A percentile compares a stretch with the other conserved stretches of the same genome.
Evolutionary conservation across 53 echinoderm and acorn worm genomes (phyloP).

Genomic region (Luidia sarsii): DNA sequence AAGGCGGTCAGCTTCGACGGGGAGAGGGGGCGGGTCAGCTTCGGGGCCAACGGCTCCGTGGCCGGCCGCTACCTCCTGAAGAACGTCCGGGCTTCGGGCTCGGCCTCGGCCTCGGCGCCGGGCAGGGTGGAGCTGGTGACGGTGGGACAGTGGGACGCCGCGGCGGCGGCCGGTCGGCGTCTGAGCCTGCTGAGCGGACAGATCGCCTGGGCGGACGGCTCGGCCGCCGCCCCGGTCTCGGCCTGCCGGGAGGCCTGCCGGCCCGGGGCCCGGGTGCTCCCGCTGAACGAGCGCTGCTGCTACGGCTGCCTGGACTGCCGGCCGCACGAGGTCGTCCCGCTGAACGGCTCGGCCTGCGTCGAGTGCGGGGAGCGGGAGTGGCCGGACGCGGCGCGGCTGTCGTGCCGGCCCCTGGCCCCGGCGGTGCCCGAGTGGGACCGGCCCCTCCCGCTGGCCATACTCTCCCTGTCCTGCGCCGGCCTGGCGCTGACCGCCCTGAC

Average conservation of each 20-base stretch:
- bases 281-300: not conserved
- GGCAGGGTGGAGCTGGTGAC: not conserved
- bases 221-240: not conserved
- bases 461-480: not conserved
- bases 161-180: not conserved
- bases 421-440: not conserved
- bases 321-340: too few species aligned
- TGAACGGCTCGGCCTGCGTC: conserved; percentile 25
- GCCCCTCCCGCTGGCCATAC: not conserved
- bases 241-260: not conserved
- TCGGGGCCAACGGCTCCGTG: not conserved
- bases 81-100: too few species aligned
- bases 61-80: not conserved
- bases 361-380: conserved; percentile 13
- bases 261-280: not conserved
- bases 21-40: not conserved
- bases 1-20: not conserved
- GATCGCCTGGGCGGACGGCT: not conserved
- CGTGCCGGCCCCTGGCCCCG: conserved; percentile 29
- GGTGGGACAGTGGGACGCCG: not conserved
- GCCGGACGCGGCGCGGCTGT: not conserved
- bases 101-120: not conserved
- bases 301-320: not conserved
- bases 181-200: not conserved
- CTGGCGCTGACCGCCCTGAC: conserved; percentile 19